Conservation (phyloP, 2,113 vertebrate genomes). For the Gambusia affinis region DNA sequence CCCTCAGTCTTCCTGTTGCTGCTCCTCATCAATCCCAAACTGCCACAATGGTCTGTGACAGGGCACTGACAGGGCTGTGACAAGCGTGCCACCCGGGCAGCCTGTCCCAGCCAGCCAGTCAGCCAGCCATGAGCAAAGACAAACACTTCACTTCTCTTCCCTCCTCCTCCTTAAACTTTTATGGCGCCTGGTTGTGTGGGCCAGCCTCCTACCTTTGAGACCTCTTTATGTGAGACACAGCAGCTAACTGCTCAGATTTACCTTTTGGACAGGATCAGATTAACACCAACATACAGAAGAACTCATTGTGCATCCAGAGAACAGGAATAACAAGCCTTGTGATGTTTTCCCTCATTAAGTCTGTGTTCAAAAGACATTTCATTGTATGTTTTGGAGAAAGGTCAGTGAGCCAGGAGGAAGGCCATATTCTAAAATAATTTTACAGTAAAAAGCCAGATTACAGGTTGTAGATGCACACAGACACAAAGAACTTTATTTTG, state of each 20-base stretch:
- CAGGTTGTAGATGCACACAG: not conserved
- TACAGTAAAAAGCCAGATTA: not conserved
- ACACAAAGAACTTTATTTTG: not conserved
- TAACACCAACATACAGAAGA: not conserved
- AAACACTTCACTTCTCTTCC: conserved; percentile 72
- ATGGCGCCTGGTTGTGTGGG: conserved; percentile 38
- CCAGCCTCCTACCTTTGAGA: conserved; percentile 4
- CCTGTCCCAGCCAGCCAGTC: conserved; percentile 35
- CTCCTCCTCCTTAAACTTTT: conserved; percentile 45
- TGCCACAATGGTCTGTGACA: conserved; percentile 78
- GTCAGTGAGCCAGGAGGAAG: not conserved
- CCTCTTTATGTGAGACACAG: conserved; percentile 9
- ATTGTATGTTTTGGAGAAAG: not conserved
- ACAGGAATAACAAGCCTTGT: not conserved
- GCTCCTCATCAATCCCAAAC: conserved; percentile 77
- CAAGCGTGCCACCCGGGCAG: conserved; percentile 59
- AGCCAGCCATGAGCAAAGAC: conserved; percentile 58
- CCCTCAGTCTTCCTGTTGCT: conserved; percentile 68
- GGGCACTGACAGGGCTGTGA: conserved; percentile 56
- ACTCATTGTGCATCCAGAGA: not conserved
- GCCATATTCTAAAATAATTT: not conserved
- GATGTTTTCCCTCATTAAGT: not conserved
- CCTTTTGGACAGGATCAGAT: conserved; percentile 2
- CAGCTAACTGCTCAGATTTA: not conserved
- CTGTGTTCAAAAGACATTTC: not conserved